A percentile compares a stretch with the other conserved stretches of the same genome.
phyloP scores from a whole-genome alignment of 2,797 vertebrate genomes.

The Sebastes matsubarae region DNA sequence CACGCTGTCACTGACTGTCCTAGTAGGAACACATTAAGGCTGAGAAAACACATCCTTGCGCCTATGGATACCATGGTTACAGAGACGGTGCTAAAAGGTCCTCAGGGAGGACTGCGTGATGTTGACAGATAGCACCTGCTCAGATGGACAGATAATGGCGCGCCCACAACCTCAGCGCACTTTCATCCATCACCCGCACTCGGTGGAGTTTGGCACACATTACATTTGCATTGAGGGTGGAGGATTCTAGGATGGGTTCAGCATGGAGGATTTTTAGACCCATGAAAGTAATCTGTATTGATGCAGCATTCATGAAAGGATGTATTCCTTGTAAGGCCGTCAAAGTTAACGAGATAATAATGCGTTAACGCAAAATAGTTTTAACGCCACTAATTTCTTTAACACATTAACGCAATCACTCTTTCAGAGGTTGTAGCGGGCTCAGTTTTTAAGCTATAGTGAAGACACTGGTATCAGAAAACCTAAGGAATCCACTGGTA shows the following conservation, averaged over 20 bases:
- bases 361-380: too few relatives aligned
- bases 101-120: not conserved
- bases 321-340: not conserved
- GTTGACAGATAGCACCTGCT: slow-evolving; percentile 41
- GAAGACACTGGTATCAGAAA: too few relatives aligned
- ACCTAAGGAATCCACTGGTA: too few relatives aligned
- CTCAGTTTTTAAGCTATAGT: too few relatives aligned
- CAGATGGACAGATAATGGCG: slow-evolving; percentile 34
- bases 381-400: too few relatives aligned
- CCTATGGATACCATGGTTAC: slow-evolving; percentile 47
- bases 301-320: too few relatives aligned
- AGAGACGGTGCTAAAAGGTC: slow-evolving; percentile 29
- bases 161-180: slow-evolving; percentile 4
- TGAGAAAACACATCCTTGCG: not conserved
- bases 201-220: not conserved
- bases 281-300: not conserved
- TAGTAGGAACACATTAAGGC: slow-evolving; percentile 8
- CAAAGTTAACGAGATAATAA: too few relatives aligned
- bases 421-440: too few relatives aligned
- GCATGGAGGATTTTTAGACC: not conserved
- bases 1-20: slow-evolving; percentile 25
- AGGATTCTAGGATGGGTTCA: not conserved
- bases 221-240: not conserved
- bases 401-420: too few relatives aligned
- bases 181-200: slow-evolving; percentile 26